phyloP scores from a whole-genome alignment of 23 tunicate species.

The Phallusia fumigata region DNA sequence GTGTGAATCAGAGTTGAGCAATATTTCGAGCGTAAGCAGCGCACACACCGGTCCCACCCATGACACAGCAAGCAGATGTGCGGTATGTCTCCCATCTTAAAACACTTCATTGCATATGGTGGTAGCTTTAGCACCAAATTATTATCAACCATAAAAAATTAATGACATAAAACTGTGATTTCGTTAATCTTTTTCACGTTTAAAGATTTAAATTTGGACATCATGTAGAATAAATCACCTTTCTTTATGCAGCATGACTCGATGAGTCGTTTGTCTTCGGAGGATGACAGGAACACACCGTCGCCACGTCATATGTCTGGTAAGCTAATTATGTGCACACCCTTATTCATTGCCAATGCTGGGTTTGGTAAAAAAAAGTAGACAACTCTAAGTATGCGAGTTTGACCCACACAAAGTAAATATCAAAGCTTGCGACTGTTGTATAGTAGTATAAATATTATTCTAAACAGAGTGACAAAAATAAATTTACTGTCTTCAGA shows the following conservation, averaged over 20 bases:
- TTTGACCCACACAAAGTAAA: background rate
- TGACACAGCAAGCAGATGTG: background rate
- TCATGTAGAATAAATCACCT: no score
- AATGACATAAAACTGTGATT: no score
- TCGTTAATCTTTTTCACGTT: background rate
- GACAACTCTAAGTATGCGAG: no score
- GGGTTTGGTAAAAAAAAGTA: no score
- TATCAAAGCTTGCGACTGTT: background rate
- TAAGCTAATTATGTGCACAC: background rate
- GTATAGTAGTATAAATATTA: no score
- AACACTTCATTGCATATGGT: no score
- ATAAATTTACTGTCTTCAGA: no score
- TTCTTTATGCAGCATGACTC: constrained; percentile 29
- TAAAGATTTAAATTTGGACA: no score
- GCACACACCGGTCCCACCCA: background rate
- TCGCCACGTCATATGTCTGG: constrained; percentile 55
- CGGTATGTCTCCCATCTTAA: background rate
- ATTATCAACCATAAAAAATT: no score
- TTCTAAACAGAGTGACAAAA: no score
- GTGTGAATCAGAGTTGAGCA: constrained; percentile 74
- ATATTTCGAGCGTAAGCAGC: constrained; percentile 40
- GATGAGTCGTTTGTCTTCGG: constrained; percentile 53
- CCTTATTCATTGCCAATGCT: no score
- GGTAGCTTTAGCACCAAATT: no score
- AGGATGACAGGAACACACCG: constrained; percentile 69